These are phyloP conservation scores for Tragelaphus imberbis DNA, from an alignment of 2,113 vertebrate genomes.

Conservation along the genomic window DNA sequence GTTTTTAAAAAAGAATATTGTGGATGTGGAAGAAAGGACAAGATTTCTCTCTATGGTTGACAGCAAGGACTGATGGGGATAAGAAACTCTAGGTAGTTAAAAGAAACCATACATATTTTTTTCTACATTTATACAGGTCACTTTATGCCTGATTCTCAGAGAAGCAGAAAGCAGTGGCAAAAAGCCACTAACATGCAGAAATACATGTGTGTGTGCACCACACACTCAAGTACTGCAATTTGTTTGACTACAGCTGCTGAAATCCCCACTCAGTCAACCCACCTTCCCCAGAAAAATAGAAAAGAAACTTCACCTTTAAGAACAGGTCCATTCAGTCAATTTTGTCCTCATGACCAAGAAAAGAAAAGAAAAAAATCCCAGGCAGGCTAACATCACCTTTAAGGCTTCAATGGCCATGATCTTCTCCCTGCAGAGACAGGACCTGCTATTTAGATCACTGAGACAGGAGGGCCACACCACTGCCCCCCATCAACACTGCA, in stretches of 20 bases:
- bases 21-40: not conserved
- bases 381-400: not conserved
- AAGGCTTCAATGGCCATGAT: not conserved
- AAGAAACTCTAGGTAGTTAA: slow-evolving; percentile 28
- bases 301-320: not conserved
- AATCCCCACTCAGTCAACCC: not conserved
- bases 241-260: not conserved
- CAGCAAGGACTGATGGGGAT: not conserved
- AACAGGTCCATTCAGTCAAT: not conserved
- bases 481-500: not conserved
- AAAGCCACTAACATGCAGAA: slow-evolving; percentile 1
- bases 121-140: slow-evolving; percentile 48
- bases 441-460: no score
- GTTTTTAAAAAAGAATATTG: slow-evolving; percentile 9
- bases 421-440: no score
- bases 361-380: not conserved
- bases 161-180: slow-evolving; percentile 45
- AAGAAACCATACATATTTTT: slow-evolving; percentile 12
- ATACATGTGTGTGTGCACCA: not conserved
- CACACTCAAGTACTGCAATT: not conserved
- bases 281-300: not conserved
- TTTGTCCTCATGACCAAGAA: not conserved
- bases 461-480: no score
- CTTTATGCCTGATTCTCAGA: not conserved
- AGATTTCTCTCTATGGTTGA: not conserved